Conservation (phyloP, 2,888 invertebrate species). For the Campoplex nolae region DNA sequence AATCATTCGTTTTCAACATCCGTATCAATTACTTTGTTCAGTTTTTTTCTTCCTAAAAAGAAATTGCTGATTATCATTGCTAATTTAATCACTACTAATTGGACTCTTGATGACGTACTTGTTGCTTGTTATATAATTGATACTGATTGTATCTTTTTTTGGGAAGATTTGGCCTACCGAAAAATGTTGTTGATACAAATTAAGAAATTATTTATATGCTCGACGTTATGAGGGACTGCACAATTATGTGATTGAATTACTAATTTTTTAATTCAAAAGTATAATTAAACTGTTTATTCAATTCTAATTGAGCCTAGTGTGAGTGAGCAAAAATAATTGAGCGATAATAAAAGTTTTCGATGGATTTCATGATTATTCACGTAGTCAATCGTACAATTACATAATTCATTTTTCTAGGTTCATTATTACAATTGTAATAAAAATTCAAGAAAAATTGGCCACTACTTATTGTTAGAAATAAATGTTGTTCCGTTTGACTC, state of each 20-base stretch:
- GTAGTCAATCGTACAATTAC: not conserved
- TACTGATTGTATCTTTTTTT: not conserved
- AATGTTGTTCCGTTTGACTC: not conserved
- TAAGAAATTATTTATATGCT: no score
- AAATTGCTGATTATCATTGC: not conserved
- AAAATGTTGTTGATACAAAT: no score
- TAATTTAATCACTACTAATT: not conserved
- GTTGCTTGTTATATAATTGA: not conserved
- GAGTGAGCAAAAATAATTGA: not conserved
- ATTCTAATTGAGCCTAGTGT: not conserved
- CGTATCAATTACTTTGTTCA: not conserved
- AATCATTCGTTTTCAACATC: slow-evolving; percentile 8
- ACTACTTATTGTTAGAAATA: not conserved
- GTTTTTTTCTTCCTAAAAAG: not conserved
- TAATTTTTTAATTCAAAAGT: not conserved
- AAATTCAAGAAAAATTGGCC: not conserved
- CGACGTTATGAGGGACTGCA: no score
- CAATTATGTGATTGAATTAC: not conserved
- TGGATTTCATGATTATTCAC: not conserved
- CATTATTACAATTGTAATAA: not conserved
- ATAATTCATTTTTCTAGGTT: not conserved
- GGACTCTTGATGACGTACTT: not conserved
- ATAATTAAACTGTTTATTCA: not conserved
- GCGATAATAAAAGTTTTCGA: not conserved
- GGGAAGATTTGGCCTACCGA: no score